These are phyloP conservation scores for Aphaenogaster floridana DNA, from an alignment of 1,140 invertebrate species.

Conservation along the genomic window DNA sequence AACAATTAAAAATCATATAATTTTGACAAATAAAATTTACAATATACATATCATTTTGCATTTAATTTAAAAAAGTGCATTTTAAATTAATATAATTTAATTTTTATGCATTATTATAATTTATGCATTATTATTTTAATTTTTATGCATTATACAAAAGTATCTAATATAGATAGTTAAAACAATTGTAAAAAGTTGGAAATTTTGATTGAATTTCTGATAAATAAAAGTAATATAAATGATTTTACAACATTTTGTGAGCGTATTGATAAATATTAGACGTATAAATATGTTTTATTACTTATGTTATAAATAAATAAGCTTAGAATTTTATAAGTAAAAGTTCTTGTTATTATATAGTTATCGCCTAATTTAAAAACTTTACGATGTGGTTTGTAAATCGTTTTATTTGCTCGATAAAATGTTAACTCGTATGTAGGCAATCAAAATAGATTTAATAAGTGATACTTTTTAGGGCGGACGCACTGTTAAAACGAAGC, in stretches of 20 bases:
- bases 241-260: background rate
- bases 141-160: background rate
- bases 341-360: constrained; percentile 16
- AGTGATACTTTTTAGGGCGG: constrained; percentile 55
- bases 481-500: constrained; percentile 43
- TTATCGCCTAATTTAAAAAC: background rate
- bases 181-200: background rate
- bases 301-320: constrained; percentile 22
- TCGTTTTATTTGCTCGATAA: constrained; percentile 59
- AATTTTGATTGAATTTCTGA: background rate
- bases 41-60: background rate
- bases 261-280: constrained; percentile 12
- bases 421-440: constrained; percentile 66
- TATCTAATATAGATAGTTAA: constrained; percentile 2
- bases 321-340: constrained; percentile 7
- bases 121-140: background rate
- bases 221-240: constrained; percentile 23
- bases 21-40: background rate
- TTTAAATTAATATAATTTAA: background rate
- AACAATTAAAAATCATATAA: background rate
- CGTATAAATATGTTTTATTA: background rate
- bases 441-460: constrained; percentile 70
- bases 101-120: background rate
- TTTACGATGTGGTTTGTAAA: constrained; percentile 15
- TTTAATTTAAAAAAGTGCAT: background rate